These are phyloP conservation scores for Dasyornis broadbenti DNA, from an alignment of 2,113 vertebrate species.

Conservation along the genomic window DNA sequence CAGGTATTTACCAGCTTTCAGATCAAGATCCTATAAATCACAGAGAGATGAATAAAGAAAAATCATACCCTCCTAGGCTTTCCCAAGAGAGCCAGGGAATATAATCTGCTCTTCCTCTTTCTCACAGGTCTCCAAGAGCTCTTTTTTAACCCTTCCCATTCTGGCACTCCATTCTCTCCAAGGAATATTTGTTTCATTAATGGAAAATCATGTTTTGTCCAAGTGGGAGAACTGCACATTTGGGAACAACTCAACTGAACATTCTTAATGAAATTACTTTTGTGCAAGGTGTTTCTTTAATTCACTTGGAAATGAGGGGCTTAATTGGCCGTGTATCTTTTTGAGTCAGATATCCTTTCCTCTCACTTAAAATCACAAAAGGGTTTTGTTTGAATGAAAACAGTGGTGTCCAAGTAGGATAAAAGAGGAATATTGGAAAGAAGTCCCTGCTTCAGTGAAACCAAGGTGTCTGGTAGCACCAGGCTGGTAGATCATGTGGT, in stretches of 20 bases:
- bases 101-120: constrained; percentile 52
- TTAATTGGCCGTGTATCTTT: neutral
- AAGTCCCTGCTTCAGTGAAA: neutral
- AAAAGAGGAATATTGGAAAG: neutral
- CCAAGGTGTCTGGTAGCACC: neutral
- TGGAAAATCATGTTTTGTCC: neutral
- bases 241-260: neutral
- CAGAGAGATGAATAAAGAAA: constrained; percentile 1
- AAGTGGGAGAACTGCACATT: neutral
- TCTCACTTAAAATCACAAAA: constrained; percentile 16
- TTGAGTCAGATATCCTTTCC: neutral
- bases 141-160: constrained; percentile 29
- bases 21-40: neutral
- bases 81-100: neutral
- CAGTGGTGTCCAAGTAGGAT: neutral
- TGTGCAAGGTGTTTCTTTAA: neutral
- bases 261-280: neutral
- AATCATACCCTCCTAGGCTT: neutral
- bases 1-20: neutral
- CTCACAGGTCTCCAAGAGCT: neutral
- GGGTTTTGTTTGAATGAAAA: neutral
- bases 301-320: constrained; percentile 1
- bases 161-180: neutral
- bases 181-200: neutral
- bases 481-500: neutral